Conservation (phyloP, 2,113 vertebrate species). For the Platysternon megacephalum region DNA sequence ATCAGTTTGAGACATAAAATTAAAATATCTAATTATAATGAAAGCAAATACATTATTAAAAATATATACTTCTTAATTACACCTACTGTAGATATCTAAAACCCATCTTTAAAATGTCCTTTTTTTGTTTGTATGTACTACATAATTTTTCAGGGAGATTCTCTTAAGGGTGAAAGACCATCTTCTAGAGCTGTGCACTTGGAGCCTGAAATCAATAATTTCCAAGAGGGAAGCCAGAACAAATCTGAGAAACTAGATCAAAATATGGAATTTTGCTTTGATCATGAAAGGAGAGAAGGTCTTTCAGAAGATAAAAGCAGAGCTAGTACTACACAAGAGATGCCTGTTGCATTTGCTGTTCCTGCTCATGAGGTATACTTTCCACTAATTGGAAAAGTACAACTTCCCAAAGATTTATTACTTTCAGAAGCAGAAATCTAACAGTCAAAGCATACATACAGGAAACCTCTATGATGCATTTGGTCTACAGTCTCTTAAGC, state of each 20-base stretch:
- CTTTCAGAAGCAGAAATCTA: neutral
- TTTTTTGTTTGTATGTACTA: neutral
- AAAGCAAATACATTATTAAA: neutral
- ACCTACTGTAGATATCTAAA: neutral
- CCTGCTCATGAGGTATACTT: slow-evolving; percentile 60
- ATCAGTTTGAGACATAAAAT: neutral
- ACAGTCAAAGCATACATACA: accelerated
- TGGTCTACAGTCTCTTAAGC: neutral
- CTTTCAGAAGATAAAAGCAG: slow-evolving; percentile 32
- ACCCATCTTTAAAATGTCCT: neutral
- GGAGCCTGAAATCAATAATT: slow-evolving; percentile 74
- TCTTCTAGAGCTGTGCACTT: slow-evolving; percentile 77
- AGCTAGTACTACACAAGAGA: slow-evolving; percentile 18
- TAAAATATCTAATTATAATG: neutral
- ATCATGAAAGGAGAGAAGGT: slow-evolving; percentile 68
- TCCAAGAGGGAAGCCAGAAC: slow-evolving; percentile 55
- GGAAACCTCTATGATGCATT: neutral
- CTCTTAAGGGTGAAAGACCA: slow-evolving; percentile 14
- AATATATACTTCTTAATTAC: neutral
- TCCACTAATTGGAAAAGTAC: neutral
- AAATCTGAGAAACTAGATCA: slow-evolving; percentile 60
- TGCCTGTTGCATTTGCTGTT: slow-evolving; percentile 69
- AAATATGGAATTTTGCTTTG: slow-evolving; percentile 76
- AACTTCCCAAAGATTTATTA: neutral
- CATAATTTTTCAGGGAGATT: slow-evolving; percentile 27